Base-by-base conservation (phyloP, 1,140 invertebrate species). In the Physella acuta region DNA sequence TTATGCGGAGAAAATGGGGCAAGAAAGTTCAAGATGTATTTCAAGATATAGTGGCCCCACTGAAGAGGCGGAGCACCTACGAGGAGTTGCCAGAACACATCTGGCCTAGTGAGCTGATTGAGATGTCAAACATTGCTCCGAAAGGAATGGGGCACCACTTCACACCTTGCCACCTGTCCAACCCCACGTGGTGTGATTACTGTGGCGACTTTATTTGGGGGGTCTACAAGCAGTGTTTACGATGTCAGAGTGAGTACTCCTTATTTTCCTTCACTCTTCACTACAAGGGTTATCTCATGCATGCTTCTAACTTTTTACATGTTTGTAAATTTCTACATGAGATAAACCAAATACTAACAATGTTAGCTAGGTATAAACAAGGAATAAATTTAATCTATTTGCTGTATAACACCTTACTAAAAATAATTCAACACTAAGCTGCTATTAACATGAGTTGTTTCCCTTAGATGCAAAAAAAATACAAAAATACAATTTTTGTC, bases 151-250 rank as follows among this genome's bases (percentile, higher is more conserved):
- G 82, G 26, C 82, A 84, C 55, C 70, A 81, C 52, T 84, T 82
- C 62, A 56, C 75, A 28, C 73, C 74, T 11, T 73, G 76, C 26
- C 79, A 81, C 65, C 68, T 85, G 64, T 78, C 77, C 31, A 81
- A 85, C 70, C 85, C 86, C 3, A 87, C 86, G 1, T 88, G 86
- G 86, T 88, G 87, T 78, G 87, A 88, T 71, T 82, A 85, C 60
- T 88, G 87, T 75, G 85, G 85, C 0, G 87, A 87, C 75, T 87
- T 87, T 62, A 87, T 88, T 53, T 87, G 86, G 86, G 85, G 86
- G 34, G 73, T 86, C 17, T 82, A 78, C 76, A 85, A 82, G 71
- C 82, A 86, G 71, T 85, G 84, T 70, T 73, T 83, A 24, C 76
- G 79, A 61, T 86, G 85, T 74, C 73, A 75, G 64, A 76, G 85